Conservation (phyloP, 2,797 vertebrate genomes). For the Onychomys leucogaster region DNA sequence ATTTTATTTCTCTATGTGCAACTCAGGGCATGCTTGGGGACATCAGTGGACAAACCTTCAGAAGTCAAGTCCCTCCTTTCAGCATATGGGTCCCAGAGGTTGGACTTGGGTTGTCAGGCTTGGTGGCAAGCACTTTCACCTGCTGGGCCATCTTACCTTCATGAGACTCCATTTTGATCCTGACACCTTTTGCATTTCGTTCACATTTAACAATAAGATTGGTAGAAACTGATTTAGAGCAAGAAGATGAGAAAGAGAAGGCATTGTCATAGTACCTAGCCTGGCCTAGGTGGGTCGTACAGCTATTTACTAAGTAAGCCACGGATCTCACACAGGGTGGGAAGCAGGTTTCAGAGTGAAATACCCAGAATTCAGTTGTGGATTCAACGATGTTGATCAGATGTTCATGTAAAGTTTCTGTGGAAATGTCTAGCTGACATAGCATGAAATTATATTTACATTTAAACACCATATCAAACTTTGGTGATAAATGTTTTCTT, state of each 20-base stretch:
- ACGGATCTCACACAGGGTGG: not conserved
- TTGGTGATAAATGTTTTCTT: not conserved
- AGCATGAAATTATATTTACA: not conserved
- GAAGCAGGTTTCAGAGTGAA: not conserved
- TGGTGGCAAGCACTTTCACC: not conserved
- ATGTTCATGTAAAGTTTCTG: not conserved
- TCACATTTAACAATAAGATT: not conserved
- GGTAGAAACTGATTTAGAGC: not conserved
- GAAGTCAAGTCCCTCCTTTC: not conserved
- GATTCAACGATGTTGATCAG: not conserved
- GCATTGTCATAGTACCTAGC: not conserved
- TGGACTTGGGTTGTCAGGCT: not conserved
- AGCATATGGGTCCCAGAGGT: not conserved
- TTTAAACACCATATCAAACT: not conserved
- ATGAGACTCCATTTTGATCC: not conserved
- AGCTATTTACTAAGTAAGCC: not conserved
- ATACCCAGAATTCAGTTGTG: not conserved
- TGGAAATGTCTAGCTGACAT: not conserved
- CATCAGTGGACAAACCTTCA: not conserved
- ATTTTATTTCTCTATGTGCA: not conserved
- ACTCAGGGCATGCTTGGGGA: not conserved
- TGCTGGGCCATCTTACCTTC: not conserved
- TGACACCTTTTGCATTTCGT: not conserved
- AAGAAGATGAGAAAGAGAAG: not conserved
- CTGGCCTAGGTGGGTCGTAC: not conserved